Percentiles rank a stretch among this genome's conserved stretches.
Conservation (phyloP, 2,113 vertebrate genomes). For the Petrocephalus microphthalmus region DNA sequence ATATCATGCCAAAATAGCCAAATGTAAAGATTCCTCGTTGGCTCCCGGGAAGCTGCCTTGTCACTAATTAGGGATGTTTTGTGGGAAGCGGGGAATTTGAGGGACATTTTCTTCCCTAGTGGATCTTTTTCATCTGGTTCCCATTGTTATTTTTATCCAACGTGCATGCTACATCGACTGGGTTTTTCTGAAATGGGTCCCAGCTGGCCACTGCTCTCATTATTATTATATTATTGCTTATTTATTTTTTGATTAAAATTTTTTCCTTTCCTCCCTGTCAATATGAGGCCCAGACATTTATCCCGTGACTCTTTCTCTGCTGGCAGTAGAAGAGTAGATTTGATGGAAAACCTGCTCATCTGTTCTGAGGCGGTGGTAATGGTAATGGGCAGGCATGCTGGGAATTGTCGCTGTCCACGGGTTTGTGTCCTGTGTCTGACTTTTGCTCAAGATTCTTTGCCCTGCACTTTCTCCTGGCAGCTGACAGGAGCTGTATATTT, state of each 20-base stretch:
- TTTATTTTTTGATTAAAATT: background rate
- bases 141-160: constrained; percentile 55
- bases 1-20: constrained; percentile 15
- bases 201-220: constrained; percentile 36
- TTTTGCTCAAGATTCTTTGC: background rate
- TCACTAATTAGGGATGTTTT: constrained; percentile 57
- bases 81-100: constrained; percentile 50
- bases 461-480: background rate
- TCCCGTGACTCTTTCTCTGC: background rate
- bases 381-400: background rate
- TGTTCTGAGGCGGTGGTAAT: background rate
- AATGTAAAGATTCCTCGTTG: constrained; percentile 49
- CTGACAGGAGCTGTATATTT: background rate
- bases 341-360: background rate
- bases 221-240: background rate
- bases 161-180: constrained; percentile 38
- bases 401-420: background rate
- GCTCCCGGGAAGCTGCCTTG: constrained; percentile 47
- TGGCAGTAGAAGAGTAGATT: background rate
- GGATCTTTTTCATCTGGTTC: constrained; percentile 53
- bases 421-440: background rate
- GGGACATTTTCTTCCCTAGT: constrained; percentile 43
- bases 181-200: constrained; percentile 43
- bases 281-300: background rate
- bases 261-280: background rate